A percentile compares a stretch with the other conserved stretches of the same genome.
These are phyloP conservation scores for Alcedo atthis DNA, from an alignment of 2,797 vertebrate genomes.

Conservation along the genomic window DNA sequence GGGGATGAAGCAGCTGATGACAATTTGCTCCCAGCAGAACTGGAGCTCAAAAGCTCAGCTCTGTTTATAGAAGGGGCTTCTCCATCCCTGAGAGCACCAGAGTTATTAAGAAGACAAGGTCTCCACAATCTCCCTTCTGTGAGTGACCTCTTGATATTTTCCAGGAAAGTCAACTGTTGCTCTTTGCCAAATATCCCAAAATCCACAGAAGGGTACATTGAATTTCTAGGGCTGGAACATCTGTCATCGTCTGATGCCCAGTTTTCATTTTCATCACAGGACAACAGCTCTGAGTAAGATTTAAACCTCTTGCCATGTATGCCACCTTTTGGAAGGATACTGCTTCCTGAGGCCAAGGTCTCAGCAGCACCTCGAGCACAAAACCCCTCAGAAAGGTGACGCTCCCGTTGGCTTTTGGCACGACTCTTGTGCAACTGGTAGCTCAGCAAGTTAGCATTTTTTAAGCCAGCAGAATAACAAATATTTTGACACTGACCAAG, in stretches of 20 bases:
- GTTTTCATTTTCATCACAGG: slow-evolving; percentile 76
- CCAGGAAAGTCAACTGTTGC: slow-evolving; percentile 79
- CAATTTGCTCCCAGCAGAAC: slow-evolving; percentile 56
- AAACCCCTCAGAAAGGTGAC: slow-evolving; percentile 76
- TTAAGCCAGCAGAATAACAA: slow-evolving; percentile 61
- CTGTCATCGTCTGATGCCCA: slow-evolving; percentile 23
- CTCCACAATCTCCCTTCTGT: slow-evolving; percentile 80
- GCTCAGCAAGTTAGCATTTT: slow-evolving; percentile 44
- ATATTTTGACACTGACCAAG: slow-evolving; percentile 17
- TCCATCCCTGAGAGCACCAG: slow-evolving; percentile 69
- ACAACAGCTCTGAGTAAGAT: slow-evolving; percentile 76
- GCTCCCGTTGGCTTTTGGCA: slow-evolving; percentile 58
- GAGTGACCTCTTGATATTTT: slow-evolving; percentile 81
- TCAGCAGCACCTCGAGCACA: slow-evolving; percentile 46
- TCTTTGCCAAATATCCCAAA: slow-evolving; percentile 83
- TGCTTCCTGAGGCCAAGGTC: slow-evolving; percentile 30
- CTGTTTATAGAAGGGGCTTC: slow-evolving; percentile 14
- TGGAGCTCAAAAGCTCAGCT: slow-evolving; percentile 57
- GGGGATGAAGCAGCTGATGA: slow-evolving; percentile 74
- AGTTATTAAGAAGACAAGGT: slow-evolving; percentile 79
- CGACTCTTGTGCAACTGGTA: slow-evolving; percentile 11
- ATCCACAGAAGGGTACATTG: slow-evolving; percentile 75
- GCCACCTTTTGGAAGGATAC: background rate
- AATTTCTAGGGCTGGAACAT: slow-evolving; percentile 47
- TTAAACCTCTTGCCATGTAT: slow-evolving; percentile 65